These are phyloP conservation scores for Mimas tiliae DNA, from an alignment of 2,888 invertebrate species.

Conservation along the genomic window DNA sequence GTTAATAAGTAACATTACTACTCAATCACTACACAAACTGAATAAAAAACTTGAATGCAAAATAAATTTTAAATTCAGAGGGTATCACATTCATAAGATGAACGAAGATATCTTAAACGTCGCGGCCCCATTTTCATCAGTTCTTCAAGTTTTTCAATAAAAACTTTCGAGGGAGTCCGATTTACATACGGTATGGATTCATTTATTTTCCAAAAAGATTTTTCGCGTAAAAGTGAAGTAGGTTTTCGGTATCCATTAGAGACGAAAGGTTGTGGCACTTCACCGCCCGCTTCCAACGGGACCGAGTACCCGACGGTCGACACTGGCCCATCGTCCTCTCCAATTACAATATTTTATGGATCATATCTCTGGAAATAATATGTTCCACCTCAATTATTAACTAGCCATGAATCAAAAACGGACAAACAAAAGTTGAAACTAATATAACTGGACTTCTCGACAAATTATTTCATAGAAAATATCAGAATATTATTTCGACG, in stretches of 20 bases:
- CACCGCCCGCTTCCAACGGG: constrained; percentile 43
- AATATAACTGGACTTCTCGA: neutral
- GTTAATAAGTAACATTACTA: constrained; percentile 9
- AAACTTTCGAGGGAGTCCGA: constrained; percentile 79
- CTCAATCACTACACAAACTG: constrained; percentile 17
- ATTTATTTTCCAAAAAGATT: constrained; percentile 80
- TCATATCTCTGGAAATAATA: constrained; percentile 49
- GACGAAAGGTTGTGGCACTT: constrained; percentile 68
- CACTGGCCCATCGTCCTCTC: constrained; percentile 55
- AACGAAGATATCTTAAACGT: constrained; percentile 73
- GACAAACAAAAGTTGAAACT: neutral
- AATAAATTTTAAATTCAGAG: constrained; percentile 61
- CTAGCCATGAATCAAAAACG: neutral
- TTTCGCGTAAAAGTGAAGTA: constrained; percentile 73
- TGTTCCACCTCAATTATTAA: constrained; percentile 6
- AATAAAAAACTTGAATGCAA: constrained; percentile 50
- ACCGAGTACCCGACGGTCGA: constrained; percentile 45
- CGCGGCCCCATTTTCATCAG: constrained; percentile 80
- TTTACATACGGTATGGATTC: constrained; percentile 83
- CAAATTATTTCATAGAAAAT: neutral
- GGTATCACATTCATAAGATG: constrained; percentile 68
- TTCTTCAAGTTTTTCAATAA: constrained; percentile 84
- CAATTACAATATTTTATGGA: constrained; percentile 70
- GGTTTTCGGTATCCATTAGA: constrained; percentile 77
- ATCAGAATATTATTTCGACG: neutral